phyloP scores from a whole-genome alignment of 2,797 vertebrate genomes.

The Sebastiscus tertius region DNA sequence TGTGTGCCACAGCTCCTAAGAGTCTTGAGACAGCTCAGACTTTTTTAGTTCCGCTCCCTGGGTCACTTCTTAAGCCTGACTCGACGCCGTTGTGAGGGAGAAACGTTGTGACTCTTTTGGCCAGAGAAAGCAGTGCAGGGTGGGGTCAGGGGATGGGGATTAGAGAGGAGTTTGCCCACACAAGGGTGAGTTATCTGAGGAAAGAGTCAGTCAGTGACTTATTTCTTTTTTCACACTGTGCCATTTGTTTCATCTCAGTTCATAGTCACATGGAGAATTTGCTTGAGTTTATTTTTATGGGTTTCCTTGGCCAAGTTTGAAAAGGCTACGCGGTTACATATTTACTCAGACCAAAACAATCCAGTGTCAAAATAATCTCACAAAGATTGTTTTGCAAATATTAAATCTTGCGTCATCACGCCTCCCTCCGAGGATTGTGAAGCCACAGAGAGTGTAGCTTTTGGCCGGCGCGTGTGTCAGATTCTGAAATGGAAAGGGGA shows the following conservation, averaged over 20 bases:
- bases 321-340: slow-evolving; percentile 4
- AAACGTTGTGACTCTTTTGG: slow-evolving; percentile 67
- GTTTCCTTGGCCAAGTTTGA: slow-evolving; percentile 25
- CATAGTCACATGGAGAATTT: slow-evolving; percentile 18
- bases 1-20: slow-evolving; percentile 84
- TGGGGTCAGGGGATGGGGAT: slow-evolving; percentile 75
- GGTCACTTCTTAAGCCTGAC: slow-evolving; percentile 80
- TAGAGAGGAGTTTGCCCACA: slow-evolving; percentile 63
- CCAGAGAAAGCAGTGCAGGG: slow-evolving; percentile 68
- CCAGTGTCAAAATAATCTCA: slow-evolving; percentile 43
- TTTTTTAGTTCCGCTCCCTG: slow-evolving; percentile 81
- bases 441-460: slow-evolving; percentile 38
- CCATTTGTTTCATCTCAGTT: slow-evolving; percentile 41
- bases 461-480: slow-evolving; percentile 35
- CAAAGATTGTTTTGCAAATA: slow-evolving; percentile 51
- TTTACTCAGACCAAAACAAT: slow-evolving; percentile 46
- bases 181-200: slow-evolving; percentile 39
- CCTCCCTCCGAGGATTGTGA: slow-evolving; percentile 11
- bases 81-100: slow-evolving; percentile 56
- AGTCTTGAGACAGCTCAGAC: slow-evolving; percentile 84
- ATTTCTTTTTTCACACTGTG: slow-evolving; percentile 20
- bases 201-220: slow-evolving; percentile 21
- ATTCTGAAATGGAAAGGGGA: slow-evolving; percentile 21
- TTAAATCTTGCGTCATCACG: slow-evolving; percentile 16
- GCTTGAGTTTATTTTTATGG: slow-evolving; percentile 19